phyloP scores from a whole-genome alignment of 1,140 invertebrate species.

The Bombus picipes region DNA sequence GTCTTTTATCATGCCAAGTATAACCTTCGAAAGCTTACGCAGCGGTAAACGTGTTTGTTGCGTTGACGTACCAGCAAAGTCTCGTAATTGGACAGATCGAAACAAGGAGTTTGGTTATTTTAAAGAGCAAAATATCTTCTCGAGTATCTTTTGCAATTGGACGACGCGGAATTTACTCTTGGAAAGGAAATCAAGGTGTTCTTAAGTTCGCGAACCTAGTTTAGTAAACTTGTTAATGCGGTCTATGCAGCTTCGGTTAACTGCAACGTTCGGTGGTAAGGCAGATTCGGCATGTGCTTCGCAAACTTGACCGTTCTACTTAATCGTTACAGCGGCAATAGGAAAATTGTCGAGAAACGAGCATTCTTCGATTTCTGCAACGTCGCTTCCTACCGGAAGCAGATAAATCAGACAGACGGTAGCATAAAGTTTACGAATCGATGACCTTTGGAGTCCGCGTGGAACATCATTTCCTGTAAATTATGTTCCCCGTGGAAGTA shows the following conservation, averaged over 20 bases:
- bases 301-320: not conserved
- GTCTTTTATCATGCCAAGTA: not conserved
- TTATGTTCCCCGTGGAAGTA: constrained; percentile 1
- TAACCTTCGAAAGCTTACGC: not conserved
- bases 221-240: not conserved
- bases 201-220: not conserved
- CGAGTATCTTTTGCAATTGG: not conserved
- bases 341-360: not conserved
- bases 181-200: too few relatives aligned
- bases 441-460: not conserved
- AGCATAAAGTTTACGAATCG: not conserved
- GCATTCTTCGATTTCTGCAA: not conserved
- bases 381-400: not conserved
- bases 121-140: not conserved
- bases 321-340: not conserved
- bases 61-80: not conserved
- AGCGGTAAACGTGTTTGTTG: not conserved
- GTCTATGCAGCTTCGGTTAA: not conserved
- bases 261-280: not conserved
- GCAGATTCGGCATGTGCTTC: not conserved
- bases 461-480: not conserved
- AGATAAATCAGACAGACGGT: not conserved
- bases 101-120: not conserved
- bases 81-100: not conserved
- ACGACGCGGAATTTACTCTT: not conserved